Evolutionary conservation across 2,888 invertebrate species (phyloP).

Genomic region (Sussaba pulchella): DNA sequence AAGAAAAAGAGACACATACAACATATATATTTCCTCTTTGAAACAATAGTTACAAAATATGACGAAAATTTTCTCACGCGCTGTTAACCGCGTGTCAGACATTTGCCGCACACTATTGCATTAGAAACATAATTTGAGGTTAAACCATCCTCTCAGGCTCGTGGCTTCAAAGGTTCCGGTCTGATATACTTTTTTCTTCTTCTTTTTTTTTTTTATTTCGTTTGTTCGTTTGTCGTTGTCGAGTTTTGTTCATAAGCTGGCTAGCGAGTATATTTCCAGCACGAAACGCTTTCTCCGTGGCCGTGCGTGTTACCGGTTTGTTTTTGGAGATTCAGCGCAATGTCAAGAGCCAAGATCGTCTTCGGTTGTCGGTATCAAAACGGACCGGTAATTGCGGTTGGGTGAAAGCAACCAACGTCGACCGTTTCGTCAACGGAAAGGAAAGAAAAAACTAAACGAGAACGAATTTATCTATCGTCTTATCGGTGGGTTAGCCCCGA

Average conservation of each 20-base stretch:
- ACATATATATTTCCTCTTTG: no score
- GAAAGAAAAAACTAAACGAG: conserved; percentile 7
- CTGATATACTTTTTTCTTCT: conserved; percentile 3
- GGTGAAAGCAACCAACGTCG: conserved; percentile 56
- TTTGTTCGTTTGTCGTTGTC: no score
- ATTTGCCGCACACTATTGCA: not conserved
- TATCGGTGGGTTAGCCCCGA: not conserved
- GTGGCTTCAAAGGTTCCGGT: not conserved
- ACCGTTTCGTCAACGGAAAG: conserved; percentile 18
- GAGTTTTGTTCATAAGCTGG: conserved; percentile 28
- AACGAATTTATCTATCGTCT: not conserved
- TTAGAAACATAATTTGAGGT: not conserved
- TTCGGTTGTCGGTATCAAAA: conserved; percentile 21
- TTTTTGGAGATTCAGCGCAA: conserved; percentile 38
- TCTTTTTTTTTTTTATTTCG: no score
- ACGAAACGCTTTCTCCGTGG: conserved; percentile 56
- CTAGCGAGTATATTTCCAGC: conserved; percentile 29
- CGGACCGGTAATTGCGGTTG: conserved; percentile 50
- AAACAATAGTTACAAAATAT: no score
- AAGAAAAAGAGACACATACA: no score
- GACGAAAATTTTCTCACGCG: no score
- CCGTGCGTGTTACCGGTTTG: conserved; percentile 33
- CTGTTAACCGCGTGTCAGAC: not conserved
- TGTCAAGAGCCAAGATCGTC: conserved; percentile 61
- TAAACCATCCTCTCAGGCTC: not conserved